These are phyloP conservation scores for Microhierax caerulescens DNA, from an alignment of 2,797 vertebrate genomes.

Conservation along the genomic window DNA sequence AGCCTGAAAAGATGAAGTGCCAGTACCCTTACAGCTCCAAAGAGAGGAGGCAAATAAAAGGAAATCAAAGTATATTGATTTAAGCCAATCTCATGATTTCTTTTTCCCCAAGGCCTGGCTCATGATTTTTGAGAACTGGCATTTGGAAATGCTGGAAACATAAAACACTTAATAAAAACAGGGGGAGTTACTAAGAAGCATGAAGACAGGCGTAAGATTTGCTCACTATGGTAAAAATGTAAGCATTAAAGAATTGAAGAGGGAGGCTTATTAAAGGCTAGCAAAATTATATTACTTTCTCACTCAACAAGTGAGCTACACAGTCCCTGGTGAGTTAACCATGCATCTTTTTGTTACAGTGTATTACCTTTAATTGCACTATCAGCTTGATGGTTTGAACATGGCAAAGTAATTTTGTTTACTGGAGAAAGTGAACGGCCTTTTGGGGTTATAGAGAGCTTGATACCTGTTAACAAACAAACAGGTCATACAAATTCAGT, in stretches of 20 bases:
- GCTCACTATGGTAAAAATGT: neutral
- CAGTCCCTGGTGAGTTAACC: neutral
- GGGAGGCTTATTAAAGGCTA: neutral
- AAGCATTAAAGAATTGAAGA: neutral
- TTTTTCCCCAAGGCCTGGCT: constrained; percentile 9
- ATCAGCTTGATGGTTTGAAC: neutral
- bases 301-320: neutral
- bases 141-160: constrained; percentile 3
- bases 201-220: neutral
- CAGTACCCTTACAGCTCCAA: constrained; percentile 17
- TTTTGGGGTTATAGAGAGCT: neutral
- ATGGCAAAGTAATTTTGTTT: constrained; percentile 8
- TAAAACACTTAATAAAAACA: constrained; percentile 40
- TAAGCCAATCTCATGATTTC: constrained; percentile 32
- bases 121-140: constrained; percentile 11
- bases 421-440: neutral
- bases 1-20: constrained; percentile 28
- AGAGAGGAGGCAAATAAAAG: constrained; percentile 50
- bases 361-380: constrained; percentile 29
- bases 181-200: neutral
- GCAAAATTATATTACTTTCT: neutral
- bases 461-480: neutral
- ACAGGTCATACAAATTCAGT: neutral
- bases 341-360: neutral
- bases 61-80: constrained; percentile 7